Percentiles rank a stretch among this genome's conserved stretches.
phyloP scores from a whole-genome alignment of 2,113 vertebrate species.

The Nansenia antarctica region DNA sequence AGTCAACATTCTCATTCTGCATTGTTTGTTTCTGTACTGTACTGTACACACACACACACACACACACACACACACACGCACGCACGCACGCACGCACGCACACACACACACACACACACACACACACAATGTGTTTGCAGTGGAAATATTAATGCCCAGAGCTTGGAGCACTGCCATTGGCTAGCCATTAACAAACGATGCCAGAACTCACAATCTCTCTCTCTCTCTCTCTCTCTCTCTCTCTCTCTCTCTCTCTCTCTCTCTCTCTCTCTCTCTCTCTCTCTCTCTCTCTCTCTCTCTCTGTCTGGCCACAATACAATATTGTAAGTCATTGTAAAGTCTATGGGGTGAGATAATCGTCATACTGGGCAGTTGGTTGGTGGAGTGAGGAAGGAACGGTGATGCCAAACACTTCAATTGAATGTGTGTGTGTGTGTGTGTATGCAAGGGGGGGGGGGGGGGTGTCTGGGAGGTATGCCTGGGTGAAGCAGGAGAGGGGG shows the following conservation, averaged over 20 bases:
- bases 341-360: too few species aligned
- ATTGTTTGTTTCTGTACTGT: too few species aligned
- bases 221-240: not conserved
- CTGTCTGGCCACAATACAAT: too few species aligned
- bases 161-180: not conserved
- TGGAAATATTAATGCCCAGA: not conserved
- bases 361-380: too few species aligned
- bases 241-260: not conserved
- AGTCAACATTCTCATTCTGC: too few species aligned
- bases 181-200: not conserved
- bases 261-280: too few species aligned
- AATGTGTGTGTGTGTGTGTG: slow-evolving; percentile 59
- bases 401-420: slow-evolving; percentile 62
- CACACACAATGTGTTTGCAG: too few species aligned
- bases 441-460: slow-evolving; percentile 17
- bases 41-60: too few species aligned
- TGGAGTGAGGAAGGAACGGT: slow-evolving; percentile 53
- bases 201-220: not conserved
- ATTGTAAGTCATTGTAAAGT: too few species aligned
- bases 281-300: too few species aligned
- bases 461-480: not conserved
- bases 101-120: not conserved
- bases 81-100: not conserved
- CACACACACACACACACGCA: too few species aligned
- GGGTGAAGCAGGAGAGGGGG: not conserved